These are phyloP conservation scores for Hydriomena furcata DNA, from an alignment of 2,888 invertebrate genomes.

Conservation along the genomic window DNA sequence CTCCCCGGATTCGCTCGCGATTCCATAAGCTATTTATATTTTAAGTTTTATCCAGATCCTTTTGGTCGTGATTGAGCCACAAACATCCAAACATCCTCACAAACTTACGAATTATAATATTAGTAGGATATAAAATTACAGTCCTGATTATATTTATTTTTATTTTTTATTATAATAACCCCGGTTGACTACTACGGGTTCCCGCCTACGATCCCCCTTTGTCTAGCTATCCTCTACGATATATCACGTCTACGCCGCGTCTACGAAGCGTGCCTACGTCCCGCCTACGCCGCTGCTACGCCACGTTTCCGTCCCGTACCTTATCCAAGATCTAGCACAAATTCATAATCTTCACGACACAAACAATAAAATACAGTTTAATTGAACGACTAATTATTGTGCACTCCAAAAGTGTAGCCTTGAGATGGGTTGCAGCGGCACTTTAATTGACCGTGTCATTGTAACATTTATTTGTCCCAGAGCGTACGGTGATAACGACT, in stretches of 20 bases:
- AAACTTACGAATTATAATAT: too few relatives aligned
- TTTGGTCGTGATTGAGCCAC: too few relatives aligned
- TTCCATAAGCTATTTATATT: too few relatives aligned
- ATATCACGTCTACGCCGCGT: neutral
- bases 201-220: neutral
- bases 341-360: conserved; percentile 4
- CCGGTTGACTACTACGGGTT: too few relatives aligned
- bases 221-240: neutral
- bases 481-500: conserved; percentile 35
- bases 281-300: neutral
- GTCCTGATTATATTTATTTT: too few relatives aligned
- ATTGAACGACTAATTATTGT: conserved; percentile 13
- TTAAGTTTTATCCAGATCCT: too few relatives aligned
- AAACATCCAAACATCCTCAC: too few relatives aligned
- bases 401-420: conserved; percentile 47
- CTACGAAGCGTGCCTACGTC: neutral
- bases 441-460: conserved; percentile 61
- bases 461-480: conserved; percentile 54
- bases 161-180: too few relatives aligned
- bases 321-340: neutral
- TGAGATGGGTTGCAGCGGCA: conserved; percentile 38
- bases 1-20: too few relatives aligned
- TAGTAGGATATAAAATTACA: too few relatives aligned
- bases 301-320: neutral
- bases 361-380: conserved; percentile 4